These are phyloP conservation scores for Ceratina australensis DNA, from an alignment of 1,140 invertebrate species.

Conservation along the genomic window DNA sequence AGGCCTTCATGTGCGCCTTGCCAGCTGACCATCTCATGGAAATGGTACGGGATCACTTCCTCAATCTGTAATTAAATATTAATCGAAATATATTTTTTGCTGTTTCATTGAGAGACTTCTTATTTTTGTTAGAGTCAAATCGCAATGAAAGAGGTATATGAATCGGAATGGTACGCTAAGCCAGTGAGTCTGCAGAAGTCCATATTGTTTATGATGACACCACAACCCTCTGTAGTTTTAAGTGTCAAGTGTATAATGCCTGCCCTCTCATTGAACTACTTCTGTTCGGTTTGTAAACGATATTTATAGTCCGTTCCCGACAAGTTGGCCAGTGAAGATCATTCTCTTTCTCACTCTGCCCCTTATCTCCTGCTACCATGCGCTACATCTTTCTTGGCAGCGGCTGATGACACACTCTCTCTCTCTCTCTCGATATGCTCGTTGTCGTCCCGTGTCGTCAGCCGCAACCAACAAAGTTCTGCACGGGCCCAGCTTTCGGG, in stretches of 20 bases:
- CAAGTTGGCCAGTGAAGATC: no score
- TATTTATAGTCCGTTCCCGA: no score
- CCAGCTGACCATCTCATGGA: slow-evolving; percentile 60
- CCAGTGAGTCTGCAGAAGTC: slow-evolving; percentile 15
- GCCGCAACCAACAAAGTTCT: no score
- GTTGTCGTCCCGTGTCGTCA: no score
- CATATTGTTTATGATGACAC: slow-evolving; percentile 37
- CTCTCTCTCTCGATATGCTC: no score
- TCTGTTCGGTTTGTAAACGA: slow-evolving; percentile 46
- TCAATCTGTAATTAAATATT: not conserved
- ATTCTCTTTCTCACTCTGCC: no score
- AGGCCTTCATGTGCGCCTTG: slow-evolving; percentile 63
- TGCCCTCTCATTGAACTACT: slow-evolving; percentile 55
- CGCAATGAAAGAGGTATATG: slow-evolving; percentile 32
- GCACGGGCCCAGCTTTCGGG: no score
- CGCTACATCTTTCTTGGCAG: no score
- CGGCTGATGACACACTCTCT: no score
- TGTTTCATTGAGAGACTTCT: slow-evolving; percentile 7
- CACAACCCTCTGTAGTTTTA: slow-evolving; percentile 39
- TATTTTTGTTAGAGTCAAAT: slow-evolving; percentile 25
- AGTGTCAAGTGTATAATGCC: slow-evolving; percentile 50
- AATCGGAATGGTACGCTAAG: slow-evolving; percentile 47
- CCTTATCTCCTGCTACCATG: no score
- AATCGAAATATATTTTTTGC: not conserved
- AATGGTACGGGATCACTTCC: slow-evolving; percentile 42